Percentiles rank a stretch among this genome's conserved stretches.
Evolutionary conservation across 2,113 vertebrate genomes (phyloP).

Genomic region (Meleagris gallopavo): DNA sequence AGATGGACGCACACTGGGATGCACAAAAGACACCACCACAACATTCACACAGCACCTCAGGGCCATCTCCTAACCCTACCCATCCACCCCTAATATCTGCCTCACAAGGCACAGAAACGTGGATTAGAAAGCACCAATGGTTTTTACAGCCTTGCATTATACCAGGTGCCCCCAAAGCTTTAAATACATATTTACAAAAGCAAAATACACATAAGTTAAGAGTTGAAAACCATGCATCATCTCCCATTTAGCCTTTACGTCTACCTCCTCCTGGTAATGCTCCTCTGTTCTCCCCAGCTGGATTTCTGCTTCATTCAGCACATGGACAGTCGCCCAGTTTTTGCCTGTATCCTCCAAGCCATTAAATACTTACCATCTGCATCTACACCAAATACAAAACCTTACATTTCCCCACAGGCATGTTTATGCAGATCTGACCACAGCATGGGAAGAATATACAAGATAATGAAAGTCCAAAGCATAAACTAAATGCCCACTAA

Average conservation of each 20-base stretch:
- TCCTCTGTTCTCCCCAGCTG: background rate
- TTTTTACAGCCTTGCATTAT: background rate
- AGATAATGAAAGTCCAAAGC: background rate
- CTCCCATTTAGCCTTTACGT: background rate
- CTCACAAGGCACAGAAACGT: background rate
- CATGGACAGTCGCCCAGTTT: background rate
- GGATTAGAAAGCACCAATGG: background rate
- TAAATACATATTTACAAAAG: background rate
- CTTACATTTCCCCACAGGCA: background rate
- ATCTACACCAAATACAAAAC: background rate
- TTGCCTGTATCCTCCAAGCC: background rate
- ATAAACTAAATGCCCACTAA: background rate
- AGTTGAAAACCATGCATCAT: background rate
- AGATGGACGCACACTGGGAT: accelerated
- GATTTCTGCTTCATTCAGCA: slow-evolving; percentile 22
- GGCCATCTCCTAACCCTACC: background rate
- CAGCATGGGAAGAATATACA: background rate
- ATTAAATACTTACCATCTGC: slow-evolving; percentile 18
- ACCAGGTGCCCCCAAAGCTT: background rate
- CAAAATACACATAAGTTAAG: background rate
- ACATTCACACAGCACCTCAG: background rate
- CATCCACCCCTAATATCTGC: background rate
- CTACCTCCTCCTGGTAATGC: background rate
- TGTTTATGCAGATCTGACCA: background rate
- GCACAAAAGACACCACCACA: background rate